phyloP scores from a whole-genome alignment of 2,797 vertebrate genomes.

The Borostomias antarcticus region DNA sequence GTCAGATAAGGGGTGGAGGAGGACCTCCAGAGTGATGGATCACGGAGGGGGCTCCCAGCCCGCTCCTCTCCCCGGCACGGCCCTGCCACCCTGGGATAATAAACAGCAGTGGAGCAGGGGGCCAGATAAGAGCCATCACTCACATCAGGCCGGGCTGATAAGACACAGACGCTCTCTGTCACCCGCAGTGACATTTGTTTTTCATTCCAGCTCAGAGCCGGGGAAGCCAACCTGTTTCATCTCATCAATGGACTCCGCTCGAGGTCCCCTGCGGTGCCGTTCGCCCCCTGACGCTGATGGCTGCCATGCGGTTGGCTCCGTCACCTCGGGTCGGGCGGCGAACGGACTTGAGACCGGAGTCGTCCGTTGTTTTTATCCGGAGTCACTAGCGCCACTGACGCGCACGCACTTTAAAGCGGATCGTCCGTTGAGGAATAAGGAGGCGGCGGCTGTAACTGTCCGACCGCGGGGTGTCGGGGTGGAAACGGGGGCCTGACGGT shows the following conservation, averaged over 20 bases:
- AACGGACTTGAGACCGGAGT: constrained; percentile 46
- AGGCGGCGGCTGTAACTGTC: constrained; percentile 12
- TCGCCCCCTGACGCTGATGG: constrained; percentile 70
- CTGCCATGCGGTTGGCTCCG: constrained; percentile 66
- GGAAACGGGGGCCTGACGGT: constrained; percentile 8
- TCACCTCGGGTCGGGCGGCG: constrained; percentile 55
- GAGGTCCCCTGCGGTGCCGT: constrained; percentile 52
- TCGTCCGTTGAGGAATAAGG: not conserved
- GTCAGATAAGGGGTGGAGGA: constrained; percentile 75
- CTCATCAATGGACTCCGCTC: constrained; percentile 70
- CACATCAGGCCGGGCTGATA: constrained; percentile 77
- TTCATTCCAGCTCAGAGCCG: constrained; percentile 77
- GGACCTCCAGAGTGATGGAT: constrained; percentile 78
- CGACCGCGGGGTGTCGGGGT: constrained; percentile 3
- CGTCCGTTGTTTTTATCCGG: constrained; percentile 37
- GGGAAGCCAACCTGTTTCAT: constrained; percentile 78
- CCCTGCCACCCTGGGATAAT: constrained; percentile 81
- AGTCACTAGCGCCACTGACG: not conserved
- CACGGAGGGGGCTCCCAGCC: constrained; percentile 70
- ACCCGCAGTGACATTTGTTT: constrained; percentile 79
- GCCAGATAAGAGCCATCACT: constrained; percentile 81
- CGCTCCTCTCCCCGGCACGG: constrained; percentile 72
- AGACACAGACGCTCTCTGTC: constrained; percentile 80
- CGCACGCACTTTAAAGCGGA: not conserved
- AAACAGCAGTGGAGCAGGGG: constrained; percentile 76